These are phyloP conservation scores for Steromphala cineraria DNA, from an alignment of 2,888 invertebrate genomes.

Conservation along the genomic window DNA sequence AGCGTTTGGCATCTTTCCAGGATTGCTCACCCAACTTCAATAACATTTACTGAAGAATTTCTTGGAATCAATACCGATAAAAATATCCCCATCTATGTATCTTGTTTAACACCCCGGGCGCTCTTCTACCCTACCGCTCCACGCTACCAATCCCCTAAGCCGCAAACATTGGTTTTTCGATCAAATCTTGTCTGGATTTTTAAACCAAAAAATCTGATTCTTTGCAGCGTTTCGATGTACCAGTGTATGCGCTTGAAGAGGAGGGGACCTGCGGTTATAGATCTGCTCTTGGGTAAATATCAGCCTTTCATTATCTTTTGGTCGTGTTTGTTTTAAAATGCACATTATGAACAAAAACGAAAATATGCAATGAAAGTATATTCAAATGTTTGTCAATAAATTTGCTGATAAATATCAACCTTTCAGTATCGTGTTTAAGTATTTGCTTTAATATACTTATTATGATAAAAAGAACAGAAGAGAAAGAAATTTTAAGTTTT, in stretches of 20 bases:
- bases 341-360: no score
- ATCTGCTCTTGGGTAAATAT: conserved; percentile 56
- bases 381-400: no score
- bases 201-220: no score
- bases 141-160: neutral
- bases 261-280: conserved; percentile 54
- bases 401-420: no score
- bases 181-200: neutral
- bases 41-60: neutral
- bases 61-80: neutral
- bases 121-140: neutral
- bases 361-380: no score
- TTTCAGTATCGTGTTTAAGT: no score
- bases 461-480: no score
- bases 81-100: neutral
- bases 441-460: no score
- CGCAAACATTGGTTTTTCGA: neutral
- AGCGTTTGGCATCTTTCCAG: neutral
- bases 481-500: no score
- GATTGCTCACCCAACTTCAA: neutral
- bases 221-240: conserved; percentile 58
- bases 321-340: neutral
- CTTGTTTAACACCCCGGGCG: neutral
- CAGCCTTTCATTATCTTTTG: neutral
- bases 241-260: conserved; percentile 58